phyloP scores from a whole-genome alignment of 2,888 invertebrate species.

The Heliconius ethilla region DNA sequence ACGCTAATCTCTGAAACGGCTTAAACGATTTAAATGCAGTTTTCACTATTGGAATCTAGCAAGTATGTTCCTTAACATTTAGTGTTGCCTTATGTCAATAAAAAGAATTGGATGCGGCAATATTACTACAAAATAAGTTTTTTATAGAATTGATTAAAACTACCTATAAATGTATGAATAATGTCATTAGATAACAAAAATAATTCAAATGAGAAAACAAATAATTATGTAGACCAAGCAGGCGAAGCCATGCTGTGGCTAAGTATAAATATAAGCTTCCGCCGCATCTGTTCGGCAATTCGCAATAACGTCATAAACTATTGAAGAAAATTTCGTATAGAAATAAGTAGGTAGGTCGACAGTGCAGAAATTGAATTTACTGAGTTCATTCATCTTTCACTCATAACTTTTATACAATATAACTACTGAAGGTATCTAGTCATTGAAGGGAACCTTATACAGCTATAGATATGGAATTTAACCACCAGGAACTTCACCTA shows the following conservation, averaged over 20 bases:
- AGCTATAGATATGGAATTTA: constrained; percentile 22
- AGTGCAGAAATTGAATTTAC: too few relatives aligned
- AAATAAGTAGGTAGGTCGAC: background rate
- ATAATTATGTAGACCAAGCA: background rate
- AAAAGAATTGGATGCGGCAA: background rate
- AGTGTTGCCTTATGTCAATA: background rate
- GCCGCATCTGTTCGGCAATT: background rate
- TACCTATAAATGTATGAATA: too few relatives aligned
- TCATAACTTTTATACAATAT: background rate
- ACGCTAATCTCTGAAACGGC: background rate
- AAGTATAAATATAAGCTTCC: background rate
- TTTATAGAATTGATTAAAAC: too few relatives aligned
- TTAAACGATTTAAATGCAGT: background rate
- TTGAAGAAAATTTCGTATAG: background rate
- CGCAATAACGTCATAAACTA: background rate
- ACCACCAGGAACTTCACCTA: constrained; percentile 48
- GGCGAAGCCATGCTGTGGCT: background rate
- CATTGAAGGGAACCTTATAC: background rate
- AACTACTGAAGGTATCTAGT: background rate
- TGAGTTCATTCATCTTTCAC: background rate
- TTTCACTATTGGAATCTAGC: background rate
- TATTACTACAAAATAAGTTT: background rate
- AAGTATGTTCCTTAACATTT: background rate
- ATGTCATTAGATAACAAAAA: background rate
- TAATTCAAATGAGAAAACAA: background rate